Percentiles rank a stretch among this genome's conserved stretches.
Conservation (phyloP, 2,888 invertebrate genomes). For the Pollenia griseotomentosa region DNA sequence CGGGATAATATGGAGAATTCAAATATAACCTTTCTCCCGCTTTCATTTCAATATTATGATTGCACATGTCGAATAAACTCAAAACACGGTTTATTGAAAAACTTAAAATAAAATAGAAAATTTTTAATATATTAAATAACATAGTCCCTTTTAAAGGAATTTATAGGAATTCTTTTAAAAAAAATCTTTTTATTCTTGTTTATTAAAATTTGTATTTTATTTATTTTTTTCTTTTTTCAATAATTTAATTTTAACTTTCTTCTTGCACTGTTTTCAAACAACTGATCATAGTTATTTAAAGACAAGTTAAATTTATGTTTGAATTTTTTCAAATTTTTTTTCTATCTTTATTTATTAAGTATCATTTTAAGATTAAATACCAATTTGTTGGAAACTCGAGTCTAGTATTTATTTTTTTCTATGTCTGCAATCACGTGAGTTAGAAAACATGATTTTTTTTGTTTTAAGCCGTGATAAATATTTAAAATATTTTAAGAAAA, state of each 20-base stretch:
- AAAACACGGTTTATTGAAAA: background rate
- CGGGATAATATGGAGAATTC: slow-evolving; percentile 82
- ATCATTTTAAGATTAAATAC: background rate
- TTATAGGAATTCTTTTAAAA: background rate
- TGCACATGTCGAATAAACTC: slow-evolving; percentile 79
- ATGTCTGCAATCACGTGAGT: slow-evolving; percentile 48
- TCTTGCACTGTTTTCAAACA: slow-evolving; percentile 50
- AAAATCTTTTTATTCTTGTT: background rate
- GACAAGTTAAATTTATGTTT: slow-evolving; percentile 28
- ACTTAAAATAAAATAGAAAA: slow-evolving; percentile 30
- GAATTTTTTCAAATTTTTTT: slow-evolving; percentile 12
- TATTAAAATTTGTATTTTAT: background rate
- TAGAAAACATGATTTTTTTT: slow-evolving; percentile 42
- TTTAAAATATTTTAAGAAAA: background rate
- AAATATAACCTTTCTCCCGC: slow-evolving; percentile 79
- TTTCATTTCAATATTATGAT: slow-evolving; percentile 79
- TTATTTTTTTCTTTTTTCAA: slow-evolving; percentile 5
- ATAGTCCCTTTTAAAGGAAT: background rate
- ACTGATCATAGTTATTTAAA: slow-evolving; percentile 46
- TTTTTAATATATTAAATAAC: background rate
- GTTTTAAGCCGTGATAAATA: slow-evolving; percentile 25
- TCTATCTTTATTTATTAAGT: slow-evolving; percentile 3
- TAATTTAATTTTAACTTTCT: slow-evolving; percentile 55
- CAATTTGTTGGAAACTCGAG: too few species aligned
- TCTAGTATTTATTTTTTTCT: background rate